These are phyloP conservation scores for Acropora yongei DNA, from an alignment of 64 coral and sea anemone genomes.

Conservation along the genomic window DNA sequence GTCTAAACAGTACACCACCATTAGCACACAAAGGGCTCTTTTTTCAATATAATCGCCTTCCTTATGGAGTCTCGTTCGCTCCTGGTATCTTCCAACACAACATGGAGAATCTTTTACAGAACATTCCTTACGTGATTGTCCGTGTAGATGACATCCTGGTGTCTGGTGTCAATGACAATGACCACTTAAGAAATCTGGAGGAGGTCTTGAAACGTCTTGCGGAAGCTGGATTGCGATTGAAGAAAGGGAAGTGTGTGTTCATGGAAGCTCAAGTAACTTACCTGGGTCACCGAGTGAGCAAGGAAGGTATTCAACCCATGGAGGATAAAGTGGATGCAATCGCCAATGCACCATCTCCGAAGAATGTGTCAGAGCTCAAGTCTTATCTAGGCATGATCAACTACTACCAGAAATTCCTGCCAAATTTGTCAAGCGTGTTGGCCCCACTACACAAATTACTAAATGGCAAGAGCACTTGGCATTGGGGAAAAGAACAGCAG, in stretches of 20 bases:
- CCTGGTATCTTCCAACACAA: constrained; percentile 40
- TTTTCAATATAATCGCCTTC: no score
- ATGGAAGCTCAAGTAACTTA: background rate
- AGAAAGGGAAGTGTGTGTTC: constrained; percentile 7
- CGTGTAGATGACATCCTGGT: constrained; percentile 28
- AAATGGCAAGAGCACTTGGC: background rate
- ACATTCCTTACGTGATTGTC: background rate
- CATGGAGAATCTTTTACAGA: constrained; percentile 30
- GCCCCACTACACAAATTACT: background rate
- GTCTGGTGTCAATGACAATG: background rate
- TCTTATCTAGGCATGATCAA: background rate
- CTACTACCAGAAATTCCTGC: no score
- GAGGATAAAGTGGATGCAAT: no score
- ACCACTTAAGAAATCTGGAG: background rate
- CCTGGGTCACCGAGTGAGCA: no score
- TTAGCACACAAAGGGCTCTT: no score
- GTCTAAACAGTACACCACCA: background rate
- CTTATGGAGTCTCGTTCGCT: constrained; percentile 26
- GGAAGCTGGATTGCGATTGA: background rate
- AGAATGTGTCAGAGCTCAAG: no score
- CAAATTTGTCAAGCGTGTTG: no score
- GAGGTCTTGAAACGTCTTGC: constrained; percentile 5
- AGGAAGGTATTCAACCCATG: no score
- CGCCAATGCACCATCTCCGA: no score
- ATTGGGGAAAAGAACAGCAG: background rate